Percentiles rank a stretch among this genome's conserved stretches.
phyloP scores from a whole-genome alignment of 1,140 invertebrate species.

The Odontomachus brunneus region DNA sequence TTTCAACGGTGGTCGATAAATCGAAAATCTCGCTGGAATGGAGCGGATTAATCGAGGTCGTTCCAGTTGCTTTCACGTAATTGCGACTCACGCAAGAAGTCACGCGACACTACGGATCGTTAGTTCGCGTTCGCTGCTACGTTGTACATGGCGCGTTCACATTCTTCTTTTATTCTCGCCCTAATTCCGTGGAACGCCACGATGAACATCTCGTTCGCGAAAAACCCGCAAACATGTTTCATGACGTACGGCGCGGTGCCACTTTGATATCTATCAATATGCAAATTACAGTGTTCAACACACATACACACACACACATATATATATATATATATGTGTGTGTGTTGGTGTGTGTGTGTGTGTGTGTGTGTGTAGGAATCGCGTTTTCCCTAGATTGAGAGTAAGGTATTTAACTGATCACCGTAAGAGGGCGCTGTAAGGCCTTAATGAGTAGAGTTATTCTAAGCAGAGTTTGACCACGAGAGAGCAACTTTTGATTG shows the following conservation, averaged over 20 bases:
- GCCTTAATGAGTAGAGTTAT: too few relatives aligned
- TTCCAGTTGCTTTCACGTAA: not conserved
- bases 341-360: too few relatives aligned
- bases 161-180: not conserved
- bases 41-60: not conserved
- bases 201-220: not conserved
- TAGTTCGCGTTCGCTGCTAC: not conserved
- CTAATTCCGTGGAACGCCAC: not conserved
- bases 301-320: too few relatives aligned
- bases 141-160: not conserved
- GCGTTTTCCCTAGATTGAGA: too few relatives aligned
- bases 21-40: not conserved
- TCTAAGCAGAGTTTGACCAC: too few relatives aligned
- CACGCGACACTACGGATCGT: too few relatives aligned
- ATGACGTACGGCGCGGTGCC: not conserved
- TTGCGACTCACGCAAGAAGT: not conserved
- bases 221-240: not conserved
- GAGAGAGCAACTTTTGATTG: too few relatives aligned
- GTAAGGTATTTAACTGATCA: too few relatives aligned
- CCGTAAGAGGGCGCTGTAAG: too few relatives aligned
- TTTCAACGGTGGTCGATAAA: not conserved
- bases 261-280: slow-evolving; percentile 40
- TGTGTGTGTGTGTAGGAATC: too few relatives aligned
- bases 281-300: slow-evolving; percentile 2
- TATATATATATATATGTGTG: too few relatives aligned